phyloP scores from a whole-genome alignment of 1,140 invertebrate genomes.

The Propsilocerus akamusi region DNA sequence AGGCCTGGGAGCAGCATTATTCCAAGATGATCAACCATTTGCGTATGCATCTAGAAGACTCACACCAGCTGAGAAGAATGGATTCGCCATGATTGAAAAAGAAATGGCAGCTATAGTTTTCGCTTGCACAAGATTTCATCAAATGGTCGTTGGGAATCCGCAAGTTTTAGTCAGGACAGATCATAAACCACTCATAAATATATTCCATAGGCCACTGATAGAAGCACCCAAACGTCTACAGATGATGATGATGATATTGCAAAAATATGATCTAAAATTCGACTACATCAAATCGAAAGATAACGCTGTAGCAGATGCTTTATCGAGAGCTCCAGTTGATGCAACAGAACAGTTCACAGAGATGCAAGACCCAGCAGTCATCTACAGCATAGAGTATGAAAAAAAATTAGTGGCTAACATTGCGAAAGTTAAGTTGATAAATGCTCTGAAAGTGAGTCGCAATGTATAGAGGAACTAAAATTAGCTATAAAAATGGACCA shows the following conservation, averaged over 20 bases:
- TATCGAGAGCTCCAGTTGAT: conserved; percentile 2
- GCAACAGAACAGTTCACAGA: no score
- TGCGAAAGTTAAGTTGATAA: no score
- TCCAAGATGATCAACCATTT: conserved; percentile 13
- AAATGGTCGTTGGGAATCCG: no score
- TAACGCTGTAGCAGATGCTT: background rate
- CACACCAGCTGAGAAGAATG: conserved; percentile 13
- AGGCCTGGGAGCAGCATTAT: conserved; percentile 13
- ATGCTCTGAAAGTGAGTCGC: no score
- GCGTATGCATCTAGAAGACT: conserved; percentile 17
- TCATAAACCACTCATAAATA: conserved; percentile 7
- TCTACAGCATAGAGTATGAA: no score
- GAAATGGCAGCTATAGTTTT: conserved; percentile 18
- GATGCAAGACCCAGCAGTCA: background rate
- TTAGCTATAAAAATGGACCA: background rate
- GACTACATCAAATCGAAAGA: conserved; percentile 5
- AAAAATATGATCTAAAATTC: conserved; percentile 9
- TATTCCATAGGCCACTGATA: conserved; percentile 9
- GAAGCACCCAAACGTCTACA: conserved; percentile 9
- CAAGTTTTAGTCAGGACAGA: no score
- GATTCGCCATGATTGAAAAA: conserved; percentile 22
- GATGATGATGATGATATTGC: conserved; percentile 8
- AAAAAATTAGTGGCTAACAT: no score
- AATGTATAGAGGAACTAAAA: no score
- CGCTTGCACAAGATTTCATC: conserved; percentile 15